Conservation (phyloP, 2,797 vertebrate species). For the Luscinia luscinia region DNA sequence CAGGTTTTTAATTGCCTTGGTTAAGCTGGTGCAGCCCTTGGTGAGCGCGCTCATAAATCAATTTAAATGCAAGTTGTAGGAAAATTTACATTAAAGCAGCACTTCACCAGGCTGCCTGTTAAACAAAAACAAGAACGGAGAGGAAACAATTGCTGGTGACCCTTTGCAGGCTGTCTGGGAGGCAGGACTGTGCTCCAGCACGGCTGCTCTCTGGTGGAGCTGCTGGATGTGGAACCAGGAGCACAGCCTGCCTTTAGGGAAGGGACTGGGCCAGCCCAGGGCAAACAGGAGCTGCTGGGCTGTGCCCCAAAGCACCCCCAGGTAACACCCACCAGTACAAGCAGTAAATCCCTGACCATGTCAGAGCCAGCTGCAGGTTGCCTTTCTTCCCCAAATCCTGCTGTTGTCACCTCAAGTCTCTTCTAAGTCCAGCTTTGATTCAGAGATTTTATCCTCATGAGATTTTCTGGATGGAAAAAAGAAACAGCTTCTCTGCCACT, state of each 20-base stretch:
- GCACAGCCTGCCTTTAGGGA: not conserved
- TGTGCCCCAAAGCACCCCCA: not conserved
- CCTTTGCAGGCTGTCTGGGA: not conserved
- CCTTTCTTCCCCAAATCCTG: not conserved
- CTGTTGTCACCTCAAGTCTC: not conserved
- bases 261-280: not conserved
- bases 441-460: not conserved
- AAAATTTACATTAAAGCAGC: not conserved
- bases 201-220: fast-evolving
- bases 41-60: constrained; percentile 1
- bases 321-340: no score
- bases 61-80: not conserved
- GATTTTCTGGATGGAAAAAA: not conserved
- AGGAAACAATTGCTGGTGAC: not conserved
- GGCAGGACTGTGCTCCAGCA: not conserved
- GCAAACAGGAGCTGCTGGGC: not conserved
- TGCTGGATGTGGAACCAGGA: fast-evolving
- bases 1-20: constrained; percentile 53
- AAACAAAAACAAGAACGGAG: not conserved
- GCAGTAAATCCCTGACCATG: not conserved
- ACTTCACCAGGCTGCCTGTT: not conserved
- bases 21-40: constrained; percentile 13
- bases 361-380: not conserved
- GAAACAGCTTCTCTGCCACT: not conserved
- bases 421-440: not conserved